phyloP scores from a whole-genome alignment of 2,797 vertebrate genomes.

The Telmatherina bonti region DNA sequence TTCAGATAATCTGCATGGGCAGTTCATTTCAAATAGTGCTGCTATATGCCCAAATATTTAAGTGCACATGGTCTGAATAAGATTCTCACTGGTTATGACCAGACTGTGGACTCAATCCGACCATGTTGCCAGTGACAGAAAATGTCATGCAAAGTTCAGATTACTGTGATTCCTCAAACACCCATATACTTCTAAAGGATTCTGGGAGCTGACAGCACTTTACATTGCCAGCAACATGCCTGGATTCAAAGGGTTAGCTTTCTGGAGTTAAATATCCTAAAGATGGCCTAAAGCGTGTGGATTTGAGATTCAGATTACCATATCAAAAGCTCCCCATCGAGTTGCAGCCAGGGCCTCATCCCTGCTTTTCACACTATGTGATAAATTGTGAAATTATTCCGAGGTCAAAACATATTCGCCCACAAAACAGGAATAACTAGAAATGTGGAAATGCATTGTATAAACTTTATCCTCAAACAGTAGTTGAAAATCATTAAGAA shows the following conservation, averaged over 20 bases:
- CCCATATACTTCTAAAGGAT: no score
- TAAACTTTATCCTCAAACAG: neutral
- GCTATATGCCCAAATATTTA: no score
- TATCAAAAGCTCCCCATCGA: neutral
- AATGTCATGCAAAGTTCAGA: no score
- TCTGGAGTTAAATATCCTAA: neutral
- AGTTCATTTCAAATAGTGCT: no score
- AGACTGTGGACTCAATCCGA: no score
- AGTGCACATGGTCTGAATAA: no score
- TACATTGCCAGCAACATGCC: neutral
- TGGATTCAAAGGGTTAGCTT: neutral
- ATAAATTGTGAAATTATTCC: slow-evolving; percentile 2
- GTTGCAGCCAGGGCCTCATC: neutral
- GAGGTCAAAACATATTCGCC: neutral
- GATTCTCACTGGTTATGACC: no score
- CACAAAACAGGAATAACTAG: neutral
- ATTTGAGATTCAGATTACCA: neutral
- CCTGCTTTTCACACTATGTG: neutral
- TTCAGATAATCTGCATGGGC: no score
- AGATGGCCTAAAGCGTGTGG: neutral
- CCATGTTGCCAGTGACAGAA: no score
- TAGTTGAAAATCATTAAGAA: neutral
- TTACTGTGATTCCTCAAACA: no score
- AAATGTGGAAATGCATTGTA: neutral
- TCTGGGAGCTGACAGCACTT: neutral